A percentile compares a stretch with the other conserved stretches of the same genome.
These are phyloP conservation scores for Sminthurides aquaticus DNA, from an alignment of 2,888 invertebrate species.

Conservation along the genomic window DNA sequence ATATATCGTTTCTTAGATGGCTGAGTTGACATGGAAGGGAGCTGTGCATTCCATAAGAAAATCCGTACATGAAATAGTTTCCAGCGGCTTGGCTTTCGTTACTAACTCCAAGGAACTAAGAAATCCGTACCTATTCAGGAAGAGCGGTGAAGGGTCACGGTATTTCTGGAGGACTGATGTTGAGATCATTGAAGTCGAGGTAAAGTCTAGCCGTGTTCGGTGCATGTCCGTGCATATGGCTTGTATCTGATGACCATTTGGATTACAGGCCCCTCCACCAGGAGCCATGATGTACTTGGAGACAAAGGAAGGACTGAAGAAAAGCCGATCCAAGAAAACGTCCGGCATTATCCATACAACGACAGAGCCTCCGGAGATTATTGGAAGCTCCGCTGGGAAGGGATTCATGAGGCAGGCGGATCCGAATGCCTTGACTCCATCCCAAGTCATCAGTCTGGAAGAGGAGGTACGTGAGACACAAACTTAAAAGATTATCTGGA, in stretches of 20 bases:
- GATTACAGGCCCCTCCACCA: conserved; percentile 3
- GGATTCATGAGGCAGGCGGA: conserved; percentile 19
- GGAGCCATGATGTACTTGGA: conserved; percentile 21
- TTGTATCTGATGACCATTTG: not conserved
- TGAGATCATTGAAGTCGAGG: conserved; percentile 26
- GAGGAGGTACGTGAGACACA: conserved; percentile 19
- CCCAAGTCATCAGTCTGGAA: conserved; percentile 18
- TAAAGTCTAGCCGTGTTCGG: not conserved
- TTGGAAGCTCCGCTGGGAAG: conserved; percentile 16
- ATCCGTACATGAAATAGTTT: conserved; percentile 24
- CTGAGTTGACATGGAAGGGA: conserved; percentile 25
- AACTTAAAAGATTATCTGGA: too few relatives aligned
- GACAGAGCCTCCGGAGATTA: conserved; percentile 17
- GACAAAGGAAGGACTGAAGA: conserved; percentile 17
- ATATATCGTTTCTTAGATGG: conserved; percentile 10
- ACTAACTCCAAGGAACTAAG: conserved; percentile 30
- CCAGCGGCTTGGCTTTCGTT: conserved; percentile 28
- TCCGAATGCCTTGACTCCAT: conserved; percentile 15
- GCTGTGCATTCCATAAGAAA: conserved; percentile 31
- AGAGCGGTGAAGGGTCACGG: conserved; percentile 18
- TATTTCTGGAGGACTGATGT: conserved; percentile 29
- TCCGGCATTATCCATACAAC: conserved; percentile 10
- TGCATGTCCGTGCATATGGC: not conserved
- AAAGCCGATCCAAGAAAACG: not conserved
- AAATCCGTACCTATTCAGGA: conserved; percentile 28